phyloP scores from a whole-genome alignment of 2,888 invertebrate genomes.

The Griposia aprilina region DNA sequence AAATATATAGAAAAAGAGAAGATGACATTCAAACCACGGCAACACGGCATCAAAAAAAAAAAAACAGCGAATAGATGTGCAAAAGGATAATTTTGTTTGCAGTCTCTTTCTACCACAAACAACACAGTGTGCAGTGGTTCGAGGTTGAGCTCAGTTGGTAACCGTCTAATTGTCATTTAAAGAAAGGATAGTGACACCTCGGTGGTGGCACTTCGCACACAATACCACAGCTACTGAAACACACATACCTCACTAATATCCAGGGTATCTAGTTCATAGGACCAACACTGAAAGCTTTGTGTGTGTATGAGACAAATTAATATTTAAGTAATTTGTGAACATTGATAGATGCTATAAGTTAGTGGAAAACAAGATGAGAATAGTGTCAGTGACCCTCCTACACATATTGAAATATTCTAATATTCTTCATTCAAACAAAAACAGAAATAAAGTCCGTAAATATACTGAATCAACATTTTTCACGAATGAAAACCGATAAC shows the following conservation, averaged over 20 bases:
- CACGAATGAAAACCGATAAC: background rate
- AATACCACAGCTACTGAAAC: slow-evolving; percentile 9
- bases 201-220: slow-evolving; percentile 14
- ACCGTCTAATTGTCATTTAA: slow-evolving; percentile 47
- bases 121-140: too few species aligned
- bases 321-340: background rate
- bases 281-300: slow-evolving; percentile 10
- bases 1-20: background rate
- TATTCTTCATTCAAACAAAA: background rate
- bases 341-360: background rate
- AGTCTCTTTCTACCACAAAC: slow-evolving; percentile 12
- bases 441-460: background rate
- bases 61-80: background rate
- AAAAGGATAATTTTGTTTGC: slow-evolving; percentile 26
- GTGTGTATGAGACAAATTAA: background rate
- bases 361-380: background rate
- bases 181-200: slow-evolving; percentile 41
- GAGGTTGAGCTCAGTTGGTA: background rate
- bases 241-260: slow-evolving; percentile 17
- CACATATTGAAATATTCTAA: background rate
- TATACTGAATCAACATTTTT: too few species aligned
- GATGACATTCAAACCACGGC: background rate
- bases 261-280: slow-evolving; percentile 17
- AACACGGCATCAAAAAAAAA: slow-evolving; percentile 25
- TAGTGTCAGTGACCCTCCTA: background rate